A percentile compares a stretch with the other conserved stretches of the same genome.
These are phyloP conservation scores for Anthophora plumipes DNA, from an alignment of 2,888 invertebrate species.

Conservation along the genomic window DNA sequence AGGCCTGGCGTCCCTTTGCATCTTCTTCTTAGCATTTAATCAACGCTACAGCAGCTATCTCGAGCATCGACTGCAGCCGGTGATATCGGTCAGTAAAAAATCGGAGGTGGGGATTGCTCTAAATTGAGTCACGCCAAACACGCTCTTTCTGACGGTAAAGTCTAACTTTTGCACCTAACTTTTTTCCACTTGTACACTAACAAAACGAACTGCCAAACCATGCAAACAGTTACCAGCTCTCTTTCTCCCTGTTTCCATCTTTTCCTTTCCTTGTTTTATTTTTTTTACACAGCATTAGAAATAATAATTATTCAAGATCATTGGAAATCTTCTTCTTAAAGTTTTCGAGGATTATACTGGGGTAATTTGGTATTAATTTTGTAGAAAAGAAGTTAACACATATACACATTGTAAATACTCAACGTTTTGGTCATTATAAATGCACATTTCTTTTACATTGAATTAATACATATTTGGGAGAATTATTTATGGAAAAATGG, in stretches of 20 bases:
- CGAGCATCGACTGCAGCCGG: conserved; percentile 81
- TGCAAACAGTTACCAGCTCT: conserved; percentile 32
- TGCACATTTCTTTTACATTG: background rate
- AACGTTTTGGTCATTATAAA: background rate
- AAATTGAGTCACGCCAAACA: conserved; percentile 74
- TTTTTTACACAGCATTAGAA: conserved; percentile 6
- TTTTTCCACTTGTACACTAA: conserved; percentile 64
- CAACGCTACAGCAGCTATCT: conserved; percentile 82
- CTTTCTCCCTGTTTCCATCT: conserved; percentile 59
- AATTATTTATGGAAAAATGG: background rate
- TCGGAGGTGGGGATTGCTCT: conserved; percentile 71
- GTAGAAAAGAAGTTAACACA: background rate
- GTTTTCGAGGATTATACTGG: background rate
- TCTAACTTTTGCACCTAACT: conserved; percentile 71
- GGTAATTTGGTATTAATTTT: conserved; percentile 4
- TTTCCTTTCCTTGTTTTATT: conserved; percentile 17
- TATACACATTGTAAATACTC: background rate
- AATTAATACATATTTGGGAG: background rate
- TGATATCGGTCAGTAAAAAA: conserved; percentile 80
- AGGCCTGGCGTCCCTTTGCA: conserved; percentile 81
- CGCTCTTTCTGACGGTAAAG: conserved; percentile 73
- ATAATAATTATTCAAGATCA: background rate
- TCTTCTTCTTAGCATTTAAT: conserved; percentile 82
- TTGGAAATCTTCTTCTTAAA: background rate
- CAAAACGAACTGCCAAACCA: conserved; percentile 32